These are phyloP conservation scores for Leptinotarsa texana DNA, from an alignment of 1,140 invertebrate genomes.

Conservation along the genomic window DNA sequence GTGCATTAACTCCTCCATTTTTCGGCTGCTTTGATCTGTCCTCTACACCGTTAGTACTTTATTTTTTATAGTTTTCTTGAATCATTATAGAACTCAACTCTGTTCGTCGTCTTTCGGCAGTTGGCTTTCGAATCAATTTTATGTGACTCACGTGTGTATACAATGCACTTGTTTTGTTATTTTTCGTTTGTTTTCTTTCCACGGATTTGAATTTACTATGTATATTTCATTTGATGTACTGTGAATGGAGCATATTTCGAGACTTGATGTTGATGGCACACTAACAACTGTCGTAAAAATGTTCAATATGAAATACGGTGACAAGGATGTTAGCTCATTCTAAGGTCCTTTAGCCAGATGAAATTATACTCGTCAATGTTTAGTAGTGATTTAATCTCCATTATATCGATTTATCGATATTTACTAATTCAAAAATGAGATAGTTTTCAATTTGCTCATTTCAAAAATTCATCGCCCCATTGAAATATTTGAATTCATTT, in stretches of 20 bases:
- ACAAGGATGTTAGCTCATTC: too few species aligned
- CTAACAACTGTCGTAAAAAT: too few species aligned
- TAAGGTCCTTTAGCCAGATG: too few species aligned
- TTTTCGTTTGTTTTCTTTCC: slow-evolving; percentile 25
- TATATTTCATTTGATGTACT: slow-evolving; percentile 12
- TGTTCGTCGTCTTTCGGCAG: slow-evolving; percentile 46
- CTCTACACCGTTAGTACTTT: slow-evolving; percentile 45
- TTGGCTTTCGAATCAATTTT: slow-evolving; percentile 47
- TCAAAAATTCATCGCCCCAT: too few species aligned
- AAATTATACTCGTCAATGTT: too few species aligned
- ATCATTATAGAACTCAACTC: slow-evolving; percentile 46
- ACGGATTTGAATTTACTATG: slow-evolving; percentile 22
- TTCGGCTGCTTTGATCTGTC: slow-evolving; percentile 47
- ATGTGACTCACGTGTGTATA: slow-evolving; percentile 51
- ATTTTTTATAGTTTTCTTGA: slow-evolving; percentile 48
- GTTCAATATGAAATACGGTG: too few species aligned
- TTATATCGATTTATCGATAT: too few species aligned
- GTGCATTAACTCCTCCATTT: slow-evolving; percentile 41
- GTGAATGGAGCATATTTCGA: slow-evolving; percentile 8
- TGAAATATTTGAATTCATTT: too few species aligned
- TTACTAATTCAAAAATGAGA: too few species aligned
- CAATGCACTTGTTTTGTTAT: slow-evolving; percentile 35
- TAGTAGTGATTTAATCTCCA: too few species aligned
- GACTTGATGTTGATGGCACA: not conserved
- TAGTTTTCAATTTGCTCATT: too few species aligned